phyloP scores from a whole-genome alignment of 2,113 vertebrate genomes.

The Lucifuga dentata region DNA sequence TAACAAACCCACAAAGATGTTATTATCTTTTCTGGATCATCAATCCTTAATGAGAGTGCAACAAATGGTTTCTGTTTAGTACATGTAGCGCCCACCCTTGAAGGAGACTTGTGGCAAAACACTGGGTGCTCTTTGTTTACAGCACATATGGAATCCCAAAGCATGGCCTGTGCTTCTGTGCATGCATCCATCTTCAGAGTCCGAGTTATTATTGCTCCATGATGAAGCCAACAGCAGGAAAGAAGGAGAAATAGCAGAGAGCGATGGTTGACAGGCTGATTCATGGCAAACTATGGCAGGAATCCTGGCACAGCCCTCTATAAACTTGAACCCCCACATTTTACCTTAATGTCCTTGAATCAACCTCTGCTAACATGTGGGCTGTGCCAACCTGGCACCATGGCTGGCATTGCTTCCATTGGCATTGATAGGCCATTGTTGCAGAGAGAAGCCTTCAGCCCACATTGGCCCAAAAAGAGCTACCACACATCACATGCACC shows the following conservation, averaged over 20 bases:
- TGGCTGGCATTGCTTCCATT: slow-evolving; percentile 62
- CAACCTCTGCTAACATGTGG: slow-evolving; percentile 62
- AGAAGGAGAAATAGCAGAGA: slow-evolving; percentile 58
- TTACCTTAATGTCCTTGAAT: slow-evolving; percentile 77
- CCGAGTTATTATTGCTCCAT: slow-evolving; percentile 32
- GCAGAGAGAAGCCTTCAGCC: slow-evolving; percentile 54
- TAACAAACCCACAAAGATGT: slow-evolving; percentile 69
- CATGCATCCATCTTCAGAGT: slow-evolving; percentile 41
- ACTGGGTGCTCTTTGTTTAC: slow-evolving; percentile 40
- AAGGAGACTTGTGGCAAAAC: slow-evolving; percentile 52
- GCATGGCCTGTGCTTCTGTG: slow-evolving; percentile 60
- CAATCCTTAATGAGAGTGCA: slow-evolving; percentile 58
- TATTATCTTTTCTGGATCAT: slow-evolving; percentile 64
- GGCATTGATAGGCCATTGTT: slow-evolving; percentile 73
- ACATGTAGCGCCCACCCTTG: slow-evolving; percentile 29
- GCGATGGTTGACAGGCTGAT: slow-evolving; percentile 58
- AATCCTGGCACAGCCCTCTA: slow-evolving; percentile 58
- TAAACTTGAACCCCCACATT: slow-evolving; percentile 52
- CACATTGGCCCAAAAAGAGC: slow-evolving; percentile 49
- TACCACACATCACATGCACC: slow-evolving; percentile 37
- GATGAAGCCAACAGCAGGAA: slow-evolving; percentile 39
- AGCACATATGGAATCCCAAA: slow-evolving; percentile 59
- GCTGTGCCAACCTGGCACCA: slow-evolving; percentile 66
- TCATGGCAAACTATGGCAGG: slow-evolving; percentile 56
- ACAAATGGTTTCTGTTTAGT: slow-evolving; percentile 26